These are phyloP conservation scores for Ophion costatus DNA, from an alignment of 2,888 invertebrate genomes.

Conservation along the genomic window DNA sequence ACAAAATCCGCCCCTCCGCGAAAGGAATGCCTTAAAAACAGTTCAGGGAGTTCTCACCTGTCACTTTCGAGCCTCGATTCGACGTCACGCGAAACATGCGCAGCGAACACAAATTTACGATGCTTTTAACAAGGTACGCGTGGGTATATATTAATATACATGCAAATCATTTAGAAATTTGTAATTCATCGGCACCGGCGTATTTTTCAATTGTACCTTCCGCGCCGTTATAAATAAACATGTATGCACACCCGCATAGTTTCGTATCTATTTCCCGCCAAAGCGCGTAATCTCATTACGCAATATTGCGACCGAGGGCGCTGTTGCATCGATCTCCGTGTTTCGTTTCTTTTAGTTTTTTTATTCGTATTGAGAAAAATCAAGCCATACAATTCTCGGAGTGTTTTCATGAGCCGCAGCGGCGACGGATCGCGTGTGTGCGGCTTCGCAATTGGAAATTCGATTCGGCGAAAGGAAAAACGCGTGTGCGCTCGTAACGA, in stretches of 20 bases:
- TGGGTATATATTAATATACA: too few relatives aligned
- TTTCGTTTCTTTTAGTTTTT: neutral
- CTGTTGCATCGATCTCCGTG: conserved; percentile 15
- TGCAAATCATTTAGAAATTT: too few relatives aligned
- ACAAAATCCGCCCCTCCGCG: too few relatives aligned
- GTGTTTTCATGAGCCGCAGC: conserved; percentile 43
- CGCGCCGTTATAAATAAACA: too few relatives aligned
- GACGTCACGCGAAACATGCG: too few relatives aligned
- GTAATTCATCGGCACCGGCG: too few relatives aligned
- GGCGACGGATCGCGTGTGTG: conserved; percentile 8
- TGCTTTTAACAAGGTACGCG: too few relatives aligned
- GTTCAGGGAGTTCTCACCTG: too few relatives aligned
- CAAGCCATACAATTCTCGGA: conserved; percentile 14
- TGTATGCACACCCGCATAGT: neutral
- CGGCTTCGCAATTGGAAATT: conserved; percentile 38
- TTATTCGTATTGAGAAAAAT: neutral
- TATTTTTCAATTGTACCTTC: too few relatives aligned
- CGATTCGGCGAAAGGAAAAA: conserved; percentile 32
- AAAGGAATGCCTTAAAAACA: too few relatives aligned
- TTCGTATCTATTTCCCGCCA: neutral
- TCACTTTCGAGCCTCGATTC: too few relatives aligned
- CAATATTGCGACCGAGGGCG: conserved; percentile 1
- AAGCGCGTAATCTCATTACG: neutral
- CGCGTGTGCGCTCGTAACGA: conserved; percentile 21
- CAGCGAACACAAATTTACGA: neutral